Evolutionary conservation across 2,113 vertebrate species (phyloP), one percentile per base, ranked within the genome.

Genomic region (Nothobranchius furzeri): DNA sequence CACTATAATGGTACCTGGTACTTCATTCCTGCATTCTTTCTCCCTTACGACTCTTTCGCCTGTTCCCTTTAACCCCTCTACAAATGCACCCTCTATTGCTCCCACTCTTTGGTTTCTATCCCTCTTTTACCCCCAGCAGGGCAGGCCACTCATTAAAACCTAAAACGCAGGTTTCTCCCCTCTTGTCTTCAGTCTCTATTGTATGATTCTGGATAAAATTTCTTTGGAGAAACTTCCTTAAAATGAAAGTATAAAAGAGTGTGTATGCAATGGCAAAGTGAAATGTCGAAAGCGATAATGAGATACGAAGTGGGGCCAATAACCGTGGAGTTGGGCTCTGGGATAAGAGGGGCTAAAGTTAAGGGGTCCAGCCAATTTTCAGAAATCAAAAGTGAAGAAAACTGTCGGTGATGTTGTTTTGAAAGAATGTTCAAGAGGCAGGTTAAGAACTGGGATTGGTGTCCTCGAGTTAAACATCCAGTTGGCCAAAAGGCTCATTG

Each of bases 1-100:
- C 93, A 95, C 95, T 95, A 96, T 96, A 96, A 95, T 95, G 92
- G 94, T 95, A 94, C 95, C 95, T 94, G 93, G 94, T 95, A 93
- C 95, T 95, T 95, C 94, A 93, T 92, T 93, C 93, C 85, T 91
- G 85, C 83, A 80, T 85, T 87, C 90, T 90, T 84, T 75, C 85
- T 78, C 80, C 81, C 72, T 74, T 70, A 67, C 79, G 64, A 48
- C 78, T 78, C 70, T 76, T 65, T 82, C 77, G 58, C 61, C 76
- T 64, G 64, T 20, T 72, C 73, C 69, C 75, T 70, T 56, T 70
- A 62, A 77, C 9, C 70, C 70, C 64, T 75, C 73, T 56, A 68
- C 77, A 82, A 83, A 83, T 82, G 66, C 86, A 79, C 81, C 60
- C 82, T 66, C 72, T 77, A 71, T 73, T 48, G 58, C 81, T 75